These are phyloP conservation scores for Hedychridium roseum DNA, from an alignment of 2,888 invertebrate species.

Conservation along the genomic window DNA sequence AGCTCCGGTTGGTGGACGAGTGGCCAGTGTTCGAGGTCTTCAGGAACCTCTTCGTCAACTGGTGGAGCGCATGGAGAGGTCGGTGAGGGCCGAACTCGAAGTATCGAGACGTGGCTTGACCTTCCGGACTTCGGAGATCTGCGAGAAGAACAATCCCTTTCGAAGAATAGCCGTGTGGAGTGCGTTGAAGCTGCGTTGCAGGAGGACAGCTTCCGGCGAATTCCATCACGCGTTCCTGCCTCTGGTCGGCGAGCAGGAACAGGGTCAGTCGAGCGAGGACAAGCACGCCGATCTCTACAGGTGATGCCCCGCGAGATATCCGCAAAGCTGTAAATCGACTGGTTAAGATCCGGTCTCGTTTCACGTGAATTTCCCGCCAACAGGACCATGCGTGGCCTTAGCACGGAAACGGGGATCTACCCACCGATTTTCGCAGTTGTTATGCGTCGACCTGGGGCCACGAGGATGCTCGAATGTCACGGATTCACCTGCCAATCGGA, in stretches of 20 bases:
- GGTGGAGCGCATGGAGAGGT: conserved; percentile 48
- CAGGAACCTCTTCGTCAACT: conserved; percentile 76
- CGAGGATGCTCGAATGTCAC: conserved; percentile 87
- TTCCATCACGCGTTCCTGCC: conserved; percentile 83
- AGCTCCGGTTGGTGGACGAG: conserved; percentile 78
- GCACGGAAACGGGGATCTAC: conserved; percentile 66
- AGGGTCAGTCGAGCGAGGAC: conserved; percentile 66
- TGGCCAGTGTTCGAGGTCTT: conserved; percentile 82
- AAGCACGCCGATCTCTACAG: conserved; percentile 65
- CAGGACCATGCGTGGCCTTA: conserved; percentile 59
- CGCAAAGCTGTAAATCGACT: too few relatives aligned
- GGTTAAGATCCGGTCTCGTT: too few relatives aligned
- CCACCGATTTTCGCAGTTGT: conserved; percentile 90
- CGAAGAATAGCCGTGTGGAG: conserved; percentile 94
- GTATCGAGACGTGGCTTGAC: conserved; percentile 58
- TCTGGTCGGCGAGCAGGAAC: conserved; percentile 63
- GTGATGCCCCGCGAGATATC: too few relatives aligned
- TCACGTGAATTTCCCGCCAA: too few relatives aligned
- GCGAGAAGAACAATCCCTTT: conserved; percentile 76
- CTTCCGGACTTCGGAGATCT: conserved; percentile 51
- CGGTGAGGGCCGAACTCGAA: conserved; percentile 55
- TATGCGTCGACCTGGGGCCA: conserved; percentile 80
- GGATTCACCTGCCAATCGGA: conserved; percentile 89
- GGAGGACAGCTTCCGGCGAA: conserved; percentile 48
- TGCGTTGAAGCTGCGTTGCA: conserved; percentile 76